Evolutionary conservation across 64 coral and sea anemone species (phyloP).

Genomic region (Dendronephthya gigantea): DNA sequence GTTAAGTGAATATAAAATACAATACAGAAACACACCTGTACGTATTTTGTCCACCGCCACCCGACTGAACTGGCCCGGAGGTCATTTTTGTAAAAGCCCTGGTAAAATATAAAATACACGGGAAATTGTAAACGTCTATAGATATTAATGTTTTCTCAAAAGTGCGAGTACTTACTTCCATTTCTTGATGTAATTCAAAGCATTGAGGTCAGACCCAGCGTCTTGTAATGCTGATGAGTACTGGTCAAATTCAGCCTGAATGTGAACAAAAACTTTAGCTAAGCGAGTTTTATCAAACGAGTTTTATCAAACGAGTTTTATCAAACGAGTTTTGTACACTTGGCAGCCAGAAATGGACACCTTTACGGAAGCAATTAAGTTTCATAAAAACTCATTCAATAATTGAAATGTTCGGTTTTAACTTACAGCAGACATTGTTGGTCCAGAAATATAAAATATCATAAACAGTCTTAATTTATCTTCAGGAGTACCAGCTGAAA

Average conservation of each 20-base stretch:
- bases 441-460: slow-evolving; percentile 89
- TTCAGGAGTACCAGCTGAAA: slow-evolving; percentile 73
- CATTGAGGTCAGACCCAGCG: slow-evolving; percentile 52
- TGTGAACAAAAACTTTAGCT: slow-evolving; percentile 14
- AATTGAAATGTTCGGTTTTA: too few relatives aligned
- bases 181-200: slow-evolving; percentile 88
- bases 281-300: too few relatives aligned
- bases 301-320: too few relatives aligned
- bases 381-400: too few relatives aligned
- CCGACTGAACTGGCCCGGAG: slow-evolving; percentile 72
- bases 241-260: slow-evolving; percentile 86
- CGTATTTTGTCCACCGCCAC: slow-evolving; percentile 92
- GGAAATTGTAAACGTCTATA: not conserved
- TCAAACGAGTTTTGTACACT: too few relatives aligned
- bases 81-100: slow-evolving; percentile 94
- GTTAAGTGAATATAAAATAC: too few relatives aligned
- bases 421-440: slow-evolving; percentile 83
- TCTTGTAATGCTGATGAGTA: slow-evolving; percentile 70
- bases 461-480: slow-evolving; percentile 96
- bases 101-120: not conserved
- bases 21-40: slow-evolving; percentile 43
- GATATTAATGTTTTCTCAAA: not conserved
- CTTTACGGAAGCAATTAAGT: too few relatives aligned
- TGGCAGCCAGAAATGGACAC: too few relatives aligned
- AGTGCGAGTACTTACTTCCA: slow-evolving; percentile 67